phyloP scores from a whole-genome alignment of 2,113 vertebrate genomes.

The Oceanodroma tethys region DNA sequence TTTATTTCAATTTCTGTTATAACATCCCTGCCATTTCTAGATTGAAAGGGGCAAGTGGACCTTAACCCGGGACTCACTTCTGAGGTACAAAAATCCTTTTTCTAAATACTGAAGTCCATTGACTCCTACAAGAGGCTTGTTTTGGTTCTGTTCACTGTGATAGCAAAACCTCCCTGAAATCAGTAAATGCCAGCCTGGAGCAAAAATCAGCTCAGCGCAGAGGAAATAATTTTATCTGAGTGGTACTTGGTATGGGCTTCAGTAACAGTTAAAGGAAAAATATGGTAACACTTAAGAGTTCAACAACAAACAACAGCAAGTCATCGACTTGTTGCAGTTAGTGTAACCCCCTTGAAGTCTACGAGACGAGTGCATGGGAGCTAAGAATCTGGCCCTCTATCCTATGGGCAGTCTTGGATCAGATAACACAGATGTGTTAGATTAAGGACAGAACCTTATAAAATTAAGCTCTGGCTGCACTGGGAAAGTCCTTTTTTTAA shows the following conservation, averaged over 20 bases:
- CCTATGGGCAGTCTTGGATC: constrained; percentile 21
- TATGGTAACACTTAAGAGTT: constrained; percentile 38
- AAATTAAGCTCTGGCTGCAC: background rate
- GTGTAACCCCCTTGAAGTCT: constrained; percentile 21
- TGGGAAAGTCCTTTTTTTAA: background rate
- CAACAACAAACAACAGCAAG: constrained; percentile 28
- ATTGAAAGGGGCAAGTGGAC: background rate
- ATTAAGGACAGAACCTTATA: constrained; percentile 35
- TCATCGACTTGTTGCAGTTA: background rate
- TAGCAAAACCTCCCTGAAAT: background rate
- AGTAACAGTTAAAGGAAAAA: constrained; percentile 8
- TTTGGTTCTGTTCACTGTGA: background rate
- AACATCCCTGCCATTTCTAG: background rate
- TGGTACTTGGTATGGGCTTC: background rate
- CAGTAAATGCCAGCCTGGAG: background rate
- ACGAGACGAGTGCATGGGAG: background rate
- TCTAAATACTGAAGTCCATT: background rate
- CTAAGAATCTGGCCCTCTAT: background rate
- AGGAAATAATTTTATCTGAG: constrained; percentile 11
- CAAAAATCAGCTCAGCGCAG: background rate
- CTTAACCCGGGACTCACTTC: background rate
- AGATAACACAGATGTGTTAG: constrained; percentile 55
- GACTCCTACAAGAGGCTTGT: background rate
- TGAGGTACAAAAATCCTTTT: background rate
- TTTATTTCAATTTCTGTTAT: background rate